Percentiles rank a stretch among this genome's conserved stretches.
These are phyloP conservation scores for Labia minor DNA, from an alignment of 2,888 invertebrate genomes.

Conservation along the genomic window DNA sequence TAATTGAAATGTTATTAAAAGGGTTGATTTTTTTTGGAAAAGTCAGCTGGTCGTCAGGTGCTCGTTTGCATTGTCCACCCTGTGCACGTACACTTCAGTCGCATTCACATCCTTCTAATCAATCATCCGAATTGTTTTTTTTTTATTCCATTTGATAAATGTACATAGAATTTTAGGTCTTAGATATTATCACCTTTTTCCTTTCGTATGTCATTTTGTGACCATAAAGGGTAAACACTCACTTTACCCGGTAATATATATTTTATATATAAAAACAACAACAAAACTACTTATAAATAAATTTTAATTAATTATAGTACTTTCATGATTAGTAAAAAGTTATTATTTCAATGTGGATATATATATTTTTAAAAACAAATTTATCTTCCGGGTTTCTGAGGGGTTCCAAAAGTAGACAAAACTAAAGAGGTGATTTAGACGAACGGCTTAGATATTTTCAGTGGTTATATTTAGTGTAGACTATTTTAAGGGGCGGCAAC, in stretches of 20 bases:
- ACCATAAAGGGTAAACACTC: neutral
- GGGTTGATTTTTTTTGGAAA: neutral
- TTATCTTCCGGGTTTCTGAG: neutral
- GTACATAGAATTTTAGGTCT: neutral
- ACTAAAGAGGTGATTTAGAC: neutral
- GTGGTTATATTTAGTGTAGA: neutral
- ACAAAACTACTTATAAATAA: too few species aligned
- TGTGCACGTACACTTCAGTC: neutral
- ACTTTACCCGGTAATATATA: too few species aligned
- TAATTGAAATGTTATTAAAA: neutral
- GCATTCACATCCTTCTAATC: conserved; percentile 13
- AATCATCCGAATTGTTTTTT: neutral
- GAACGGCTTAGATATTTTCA: neutral
- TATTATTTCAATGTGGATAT: neutral
- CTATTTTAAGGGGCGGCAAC: too few species aligned
- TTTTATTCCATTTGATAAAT: neutral
- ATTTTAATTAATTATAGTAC: too few species aligned
- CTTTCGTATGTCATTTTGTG: neutral
- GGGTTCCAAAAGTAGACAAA: neutral
- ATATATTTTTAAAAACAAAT: neutral
- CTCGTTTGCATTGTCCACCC: neutral
- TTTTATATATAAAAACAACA: too few species aligned
- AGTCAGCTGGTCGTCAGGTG: neutral
- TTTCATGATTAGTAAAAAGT: neutral
- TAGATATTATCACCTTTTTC: neutral